These are phyloP conservation scores for Drosophila navojoa DNA, from an alignment of 1,140 invertebrate species.

Conservation along the genomic window DNA sequence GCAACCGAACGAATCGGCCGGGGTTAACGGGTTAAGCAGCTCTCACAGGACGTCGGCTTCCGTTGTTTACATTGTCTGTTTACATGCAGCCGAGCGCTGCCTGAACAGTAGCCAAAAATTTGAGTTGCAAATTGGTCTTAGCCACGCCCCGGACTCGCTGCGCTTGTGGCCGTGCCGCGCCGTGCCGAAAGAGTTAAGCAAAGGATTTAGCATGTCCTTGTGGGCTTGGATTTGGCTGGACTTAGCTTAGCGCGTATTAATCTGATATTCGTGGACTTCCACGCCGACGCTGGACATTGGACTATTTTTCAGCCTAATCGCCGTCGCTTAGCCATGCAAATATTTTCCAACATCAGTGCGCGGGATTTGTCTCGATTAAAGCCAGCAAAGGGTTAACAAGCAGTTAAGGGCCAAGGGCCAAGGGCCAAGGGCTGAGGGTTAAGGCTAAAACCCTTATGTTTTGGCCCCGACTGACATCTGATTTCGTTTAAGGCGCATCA, in stretches of 20 bases:
- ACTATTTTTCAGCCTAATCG: constrained; percentile 57
- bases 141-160: constrained; percentile 48
- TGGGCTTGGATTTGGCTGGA: constrained; percentile 34
- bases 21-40: constrained; percentile 63
- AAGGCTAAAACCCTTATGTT: constrained; percentile 33
- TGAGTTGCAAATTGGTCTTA: constrained; percentile 59
- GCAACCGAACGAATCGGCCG: background rate
- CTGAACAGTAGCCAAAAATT: constrained; percentile 58
- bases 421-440: constrained; percentile 22
- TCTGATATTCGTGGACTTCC: constrained; percentile 67
- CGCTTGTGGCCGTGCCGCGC: constrained; percentile 16
- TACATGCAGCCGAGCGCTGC: constrained; percentile 45
- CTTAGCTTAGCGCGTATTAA: constrained; percentile 78
- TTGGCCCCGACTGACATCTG: constrained; percentile 53
- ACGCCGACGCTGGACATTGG: background rate
- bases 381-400: constrained; percentile 28
- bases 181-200: constrained; percentile 73
- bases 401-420: constrained; percentile 24
- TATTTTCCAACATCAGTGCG: constrained; percentile 60
- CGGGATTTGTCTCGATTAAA: constrained; percentile 67
- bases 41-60: constrained; percentile 45
- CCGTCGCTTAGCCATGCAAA: constrained; percentile 75
- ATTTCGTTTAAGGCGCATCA: constrained; percentile 44
- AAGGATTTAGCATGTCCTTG: constrained; percentile 58
- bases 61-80: constrained; percentile 79